A percentile compares a stretch with the other conserved stretches of the same genome.
These are phyloP conservation scores for Microctonus hyperodae DNA, from an alignment of 2,888 invertebrate species.

Conservation along the genomic window DNA sequence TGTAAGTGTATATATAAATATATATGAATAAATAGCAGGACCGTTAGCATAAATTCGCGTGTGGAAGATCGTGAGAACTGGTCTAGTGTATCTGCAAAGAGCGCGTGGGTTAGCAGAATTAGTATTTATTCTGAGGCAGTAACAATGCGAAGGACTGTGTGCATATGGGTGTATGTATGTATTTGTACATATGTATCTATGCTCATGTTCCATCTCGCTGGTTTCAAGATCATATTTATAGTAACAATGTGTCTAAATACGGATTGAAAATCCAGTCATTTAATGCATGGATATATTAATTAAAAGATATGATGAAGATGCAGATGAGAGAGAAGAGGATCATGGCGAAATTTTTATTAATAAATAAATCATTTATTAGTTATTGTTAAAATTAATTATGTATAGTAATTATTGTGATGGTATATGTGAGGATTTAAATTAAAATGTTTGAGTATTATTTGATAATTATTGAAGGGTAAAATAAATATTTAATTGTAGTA, in stretches of 20 bases:
- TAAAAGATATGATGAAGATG: not conserved
- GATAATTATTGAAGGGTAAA: too few relatives aligned
- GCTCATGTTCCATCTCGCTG: conserved; percentile 57
- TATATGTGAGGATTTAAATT: too few relatives aligned
- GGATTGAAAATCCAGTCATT: not conserved
- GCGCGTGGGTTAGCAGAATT: conserved; percentile 55
- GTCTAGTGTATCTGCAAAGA: conserved; percentile 52
- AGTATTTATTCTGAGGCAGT: conserved; percentile 56
- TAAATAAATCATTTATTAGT: too few relatives aligned
- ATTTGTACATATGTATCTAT: not conserved
- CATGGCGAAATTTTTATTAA: too few relatives aligned
- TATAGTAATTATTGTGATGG: too few relatives aligned
- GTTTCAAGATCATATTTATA: conserved; percentile 32
- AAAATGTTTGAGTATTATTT: too few relatives aligned
- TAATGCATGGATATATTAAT: too few relatives aligned
- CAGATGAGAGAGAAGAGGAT: not conserved
- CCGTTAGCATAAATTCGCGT: conserved; percentile 52
- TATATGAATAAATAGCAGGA: conserved; percentile 41
- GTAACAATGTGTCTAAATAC: conserved; percentile 26
- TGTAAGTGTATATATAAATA: conserved; percentile 45
- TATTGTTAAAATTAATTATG: too few relatives aligned
- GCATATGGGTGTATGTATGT: conserved; percentile 32
- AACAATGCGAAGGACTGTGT: conserved; percentile 60
- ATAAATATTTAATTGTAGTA: too few relatives aligned
- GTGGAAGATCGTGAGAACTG: conserved; percentile 59